Evolutionary conservation across 2,113 vertebrate genomes (phyloP), one percentile per base, ranked within the genome.

Genomic region (Podiceps cristatus): DNA sequence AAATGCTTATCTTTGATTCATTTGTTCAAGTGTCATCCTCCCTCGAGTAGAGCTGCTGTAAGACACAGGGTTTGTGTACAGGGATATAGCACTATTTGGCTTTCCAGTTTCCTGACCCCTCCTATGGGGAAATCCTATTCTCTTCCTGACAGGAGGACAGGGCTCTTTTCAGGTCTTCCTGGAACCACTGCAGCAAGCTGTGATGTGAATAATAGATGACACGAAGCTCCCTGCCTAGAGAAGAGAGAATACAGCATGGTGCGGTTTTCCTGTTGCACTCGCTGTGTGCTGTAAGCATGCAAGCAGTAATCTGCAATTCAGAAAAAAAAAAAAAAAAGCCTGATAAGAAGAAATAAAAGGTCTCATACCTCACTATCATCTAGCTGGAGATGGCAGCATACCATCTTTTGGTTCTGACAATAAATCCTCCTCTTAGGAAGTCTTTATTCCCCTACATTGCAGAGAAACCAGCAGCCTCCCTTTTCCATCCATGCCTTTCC

Each of bases 201-300:
- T 90, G 93, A 91, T 68, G 82, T 94, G 95, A 96, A 92, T 93
- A 96, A 92, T 60, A 75, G 64, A 89, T 89, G 49, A 91, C 75
- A 62, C 7, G 40, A 90, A 90, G 83, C 94, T 88, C 75, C 91
- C 89, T 92, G 67, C 47, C 92, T 28, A 44, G 77, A 3, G 6
- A 16, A 22, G 16, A 27, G 80, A 40, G 83, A 74, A 14, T 14
- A 31, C 20, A 44, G 60, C 0, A 0, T 55, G 55, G 24, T 91
- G 83, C 59, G 17, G 37, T 52, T 96, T 90, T 92, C 25, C 62
- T 67, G 6, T n/a, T 53, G 13, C 60, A 3, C 90, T 82, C 86
- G 56, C 55, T 90, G 42, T 63, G 52, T 68, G 60, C 84, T 68
- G 81, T 83, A 92, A 77, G 33, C 24, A 45, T 40, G 53, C 28